phyloP scores from a whole-genome alignment of 2,888 invertebrate genomes.

The Lycia hirtaria region DNA sequence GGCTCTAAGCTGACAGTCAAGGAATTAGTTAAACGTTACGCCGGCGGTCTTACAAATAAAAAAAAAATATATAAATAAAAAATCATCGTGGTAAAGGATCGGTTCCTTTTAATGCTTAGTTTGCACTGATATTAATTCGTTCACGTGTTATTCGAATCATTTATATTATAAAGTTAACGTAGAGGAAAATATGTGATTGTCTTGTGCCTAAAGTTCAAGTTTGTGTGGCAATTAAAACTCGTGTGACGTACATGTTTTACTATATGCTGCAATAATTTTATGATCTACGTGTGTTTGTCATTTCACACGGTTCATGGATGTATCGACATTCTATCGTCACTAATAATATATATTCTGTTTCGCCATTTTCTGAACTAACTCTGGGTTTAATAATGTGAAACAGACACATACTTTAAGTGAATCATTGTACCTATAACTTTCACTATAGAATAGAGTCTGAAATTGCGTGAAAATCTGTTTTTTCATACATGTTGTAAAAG shows the following conservation, averaged over 20 bases:
- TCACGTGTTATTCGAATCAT: slow-evolving; percentile 14
- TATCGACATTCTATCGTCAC: background rate
- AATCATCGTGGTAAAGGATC: slow-evolving; percentile 14
- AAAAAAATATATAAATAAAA: slow-evolving; percentile 12
- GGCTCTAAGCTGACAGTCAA: slow-evolving; percentile 31
- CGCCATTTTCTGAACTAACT: background rate
- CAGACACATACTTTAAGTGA: no score
- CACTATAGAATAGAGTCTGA: no score
- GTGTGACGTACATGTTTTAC: slow-evolving; percentile 18
- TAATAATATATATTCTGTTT: background rate
- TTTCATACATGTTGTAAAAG: no score
- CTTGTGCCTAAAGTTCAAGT: slow-evolving; percentile 28
- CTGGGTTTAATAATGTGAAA: background rate
- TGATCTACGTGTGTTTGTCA: background rate
- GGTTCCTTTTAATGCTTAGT: slow-evolving; percentile 34
- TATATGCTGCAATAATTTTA: background rate
- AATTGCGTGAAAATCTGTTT: no score
- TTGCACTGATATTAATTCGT: slow-evolving; percentile 29
- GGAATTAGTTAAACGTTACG: slow-evolving; percentile 22
- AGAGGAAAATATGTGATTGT: slow-evolving; percentile 24
- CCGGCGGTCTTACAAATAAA: slow-evolving; percentile 26
- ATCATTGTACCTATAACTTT: no score
- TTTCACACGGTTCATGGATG: slow-evolving; percentile 9
- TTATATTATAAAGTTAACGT: slow-evolving; percentile 16
- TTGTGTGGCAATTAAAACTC: slow-evolving; percentile 34